Conservation (phyloP, 2,113 vertebrate species). For the Picathartes gymnocephalus region DNA sequence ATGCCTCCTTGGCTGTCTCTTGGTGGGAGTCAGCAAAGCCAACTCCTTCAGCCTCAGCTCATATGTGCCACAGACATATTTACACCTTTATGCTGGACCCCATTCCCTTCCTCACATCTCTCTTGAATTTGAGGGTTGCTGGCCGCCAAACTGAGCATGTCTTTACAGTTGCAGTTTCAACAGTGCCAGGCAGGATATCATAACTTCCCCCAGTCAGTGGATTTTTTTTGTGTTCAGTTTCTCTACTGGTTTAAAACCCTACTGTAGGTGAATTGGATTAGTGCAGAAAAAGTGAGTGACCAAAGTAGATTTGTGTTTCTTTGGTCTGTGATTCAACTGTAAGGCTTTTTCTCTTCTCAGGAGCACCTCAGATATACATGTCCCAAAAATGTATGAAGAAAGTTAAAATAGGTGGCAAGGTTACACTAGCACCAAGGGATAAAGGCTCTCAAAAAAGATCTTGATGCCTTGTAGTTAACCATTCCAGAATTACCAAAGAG, state of each 20-base stretch:
- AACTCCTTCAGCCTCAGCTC: not conserved
- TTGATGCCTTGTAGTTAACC: not conserved
- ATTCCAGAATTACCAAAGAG: not conserved
- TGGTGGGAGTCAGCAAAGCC: not conserved
- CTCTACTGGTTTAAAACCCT: not conserved
- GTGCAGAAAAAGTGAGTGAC: not conserved
- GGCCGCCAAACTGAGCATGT: not conserved
- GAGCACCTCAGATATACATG: not conserved
- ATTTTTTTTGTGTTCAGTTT: not conserved
- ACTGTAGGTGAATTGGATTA: not conserved
- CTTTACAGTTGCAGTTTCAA: not conserved
- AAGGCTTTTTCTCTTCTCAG: not conserved
- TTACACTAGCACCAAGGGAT: not conserved
- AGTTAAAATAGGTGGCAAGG: not conserved
- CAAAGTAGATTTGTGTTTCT: not conserved
- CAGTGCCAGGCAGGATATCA: not conserved
- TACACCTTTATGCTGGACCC: not conserved
- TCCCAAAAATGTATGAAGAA: not conserved
- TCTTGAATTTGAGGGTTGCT: not conserved
- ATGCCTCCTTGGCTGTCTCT: not conserved
- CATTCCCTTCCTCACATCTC: not conserved
- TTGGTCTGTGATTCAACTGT: not conserved
- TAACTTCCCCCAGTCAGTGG: not conserved
- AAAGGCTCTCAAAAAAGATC: not conserved
- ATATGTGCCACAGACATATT: accelerated